A percentile compares a stretch with the other conserved stretches of the same genome.
phyloP scores from a whole-genome alignment of 2,797 vertebrate species.

The Amblyopsis hoosieri region DNA sequence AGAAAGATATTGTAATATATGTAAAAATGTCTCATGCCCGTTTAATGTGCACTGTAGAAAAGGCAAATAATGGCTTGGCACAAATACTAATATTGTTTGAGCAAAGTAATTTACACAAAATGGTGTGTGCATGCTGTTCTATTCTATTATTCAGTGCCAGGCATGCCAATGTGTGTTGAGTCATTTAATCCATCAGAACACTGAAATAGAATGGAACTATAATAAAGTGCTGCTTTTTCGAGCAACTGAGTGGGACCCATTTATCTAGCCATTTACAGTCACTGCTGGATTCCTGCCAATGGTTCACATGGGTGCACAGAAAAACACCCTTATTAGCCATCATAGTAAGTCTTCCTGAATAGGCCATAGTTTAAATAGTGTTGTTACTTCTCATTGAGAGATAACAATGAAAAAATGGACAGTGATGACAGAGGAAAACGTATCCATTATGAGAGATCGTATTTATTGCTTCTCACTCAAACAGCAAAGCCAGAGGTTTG shows the following conservation, averaged over 20 bases:
- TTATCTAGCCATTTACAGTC: conserved; percentile 4
- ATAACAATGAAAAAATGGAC: conserved; percentile 1
- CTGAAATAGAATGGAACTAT: neutral
- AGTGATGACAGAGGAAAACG: neutral
- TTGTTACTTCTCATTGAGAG: neutral
- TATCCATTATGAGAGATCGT: conserved; percentile 29
- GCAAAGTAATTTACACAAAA: neutral
- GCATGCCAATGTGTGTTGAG: neutral
- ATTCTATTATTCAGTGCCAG: neutral
- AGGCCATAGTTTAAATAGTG: neutral
- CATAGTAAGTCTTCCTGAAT: conserved; percentile 7
- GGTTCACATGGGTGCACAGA: conserved; percentile 11
- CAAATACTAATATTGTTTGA: neutral
- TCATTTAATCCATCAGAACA: neutral
- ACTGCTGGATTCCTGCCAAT: conserved; percentile 3
- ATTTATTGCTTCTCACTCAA: conserved; percentile 39
- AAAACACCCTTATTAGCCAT: conserved; percentile 13
- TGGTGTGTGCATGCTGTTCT: neutral
- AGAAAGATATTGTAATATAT: conserved; percentile 12
- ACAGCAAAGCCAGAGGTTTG: conserved; percentile 24
- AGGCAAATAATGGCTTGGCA: neutral
- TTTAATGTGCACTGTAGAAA: conserved; percentile 9
- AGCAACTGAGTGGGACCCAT: conserved; percentile 4
- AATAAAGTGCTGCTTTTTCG: conserved; percentile 16
- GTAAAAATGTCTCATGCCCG: conserved; percentile 16